Evolutionary conservation across 1,140 invertebrate species (phyloP), one percentile per base, ranked within the genome.

Genomic region (Hyles vespertilio): DNA sequence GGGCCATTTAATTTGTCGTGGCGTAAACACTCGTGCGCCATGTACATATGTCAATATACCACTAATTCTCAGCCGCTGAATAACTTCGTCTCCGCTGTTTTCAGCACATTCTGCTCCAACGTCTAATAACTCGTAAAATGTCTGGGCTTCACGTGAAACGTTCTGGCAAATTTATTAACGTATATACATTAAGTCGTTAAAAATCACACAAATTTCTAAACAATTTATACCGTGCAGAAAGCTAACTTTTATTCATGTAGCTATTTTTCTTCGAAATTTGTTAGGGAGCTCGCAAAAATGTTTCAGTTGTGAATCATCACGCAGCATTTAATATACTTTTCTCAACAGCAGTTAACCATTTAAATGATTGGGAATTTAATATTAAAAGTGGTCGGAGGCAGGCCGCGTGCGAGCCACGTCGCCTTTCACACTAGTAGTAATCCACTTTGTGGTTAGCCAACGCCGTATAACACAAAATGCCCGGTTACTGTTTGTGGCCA

Each of bases 101-200:
- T 54, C 52, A 5, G n/a, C 52, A 33, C 11, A 51, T 81, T 79
- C 73, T 77, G 55, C 68, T 74, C 69, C 72, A 74, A 81, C 72
- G 76, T 67, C 69, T 70, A 77, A 79, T 74, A 71, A 69, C 74
- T 78, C 79, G 63, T 82, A 81, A 84, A 82, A 77, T 61, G 76
- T 79, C 79, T 77, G 72, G 58, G 70, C 73, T 75, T 74, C 72
- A 65, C 70, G 63, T 77, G 65, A 81, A 84, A 81, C 77, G 66
- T 77, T 56, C 61, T 63, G 68, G 59, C 68, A 80, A 80, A 82
- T 79, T 81, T 77, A 70, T 71, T 50, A 57, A 55, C 57, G 45
- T 63, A 69, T 67, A 64, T 69, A 72, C 64, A 72, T 69, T 72
- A 63, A 62, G 63, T 68, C 72, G 65, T 74, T 74, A 72, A 74